These are phyloP conservation scores for Philotrypesis tridentata DNA, from an alignment of 1,140 invertebrate genomes.

Conservation along the genomic window DNA sequence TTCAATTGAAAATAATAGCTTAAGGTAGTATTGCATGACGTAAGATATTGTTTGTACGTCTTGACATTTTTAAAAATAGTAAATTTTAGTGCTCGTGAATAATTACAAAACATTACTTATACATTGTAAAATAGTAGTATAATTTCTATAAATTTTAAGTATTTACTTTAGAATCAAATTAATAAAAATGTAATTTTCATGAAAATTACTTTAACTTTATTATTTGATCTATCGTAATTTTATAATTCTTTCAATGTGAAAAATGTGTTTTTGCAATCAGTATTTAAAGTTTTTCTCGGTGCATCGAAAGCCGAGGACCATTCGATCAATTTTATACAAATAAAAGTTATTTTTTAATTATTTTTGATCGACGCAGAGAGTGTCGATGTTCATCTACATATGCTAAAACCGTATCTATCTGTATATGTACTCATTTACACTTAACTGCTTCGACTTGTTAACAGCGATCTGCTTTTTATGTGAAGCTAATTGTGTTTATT, in stretches of 20 bases:
- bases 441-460: not conserved
- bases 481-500: not conserved
- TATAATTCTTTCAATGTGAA: not conserved
- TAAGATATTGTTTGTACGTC: too few species aligned
- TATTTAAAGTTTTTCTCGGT: conserved; percentile 35
- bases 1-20: too few species aligned
- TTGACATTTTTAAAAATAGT: too few species aligned
- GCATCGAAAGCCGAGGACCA: conserved; percentile 1
- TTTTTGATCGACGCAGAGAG: not conserved
- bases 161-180: not conserved
- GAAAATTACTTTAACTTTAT: not conserved
- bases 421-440: conserved; percentile 5
- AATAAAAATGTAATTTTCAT: too few species aligned
- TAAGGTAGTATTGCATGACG: too few species aligned
- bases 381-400: conserved; percentile 23
- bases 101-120: not conserved
- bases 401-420: conserved; percentile 22
- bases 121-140: too few species aligned
- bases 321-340: not conserved
- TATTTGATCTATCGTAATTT: not conserved
- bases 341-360: conserved; percentile 9
- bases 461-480: too few species aligned
- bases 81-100: not conserved
- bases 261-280: not conserved
- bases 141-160: too few species aligned